Base-by-base conservation (phyloP, 2,888 invertebrate species). In the Agrenia bidenticulata region DNA sequence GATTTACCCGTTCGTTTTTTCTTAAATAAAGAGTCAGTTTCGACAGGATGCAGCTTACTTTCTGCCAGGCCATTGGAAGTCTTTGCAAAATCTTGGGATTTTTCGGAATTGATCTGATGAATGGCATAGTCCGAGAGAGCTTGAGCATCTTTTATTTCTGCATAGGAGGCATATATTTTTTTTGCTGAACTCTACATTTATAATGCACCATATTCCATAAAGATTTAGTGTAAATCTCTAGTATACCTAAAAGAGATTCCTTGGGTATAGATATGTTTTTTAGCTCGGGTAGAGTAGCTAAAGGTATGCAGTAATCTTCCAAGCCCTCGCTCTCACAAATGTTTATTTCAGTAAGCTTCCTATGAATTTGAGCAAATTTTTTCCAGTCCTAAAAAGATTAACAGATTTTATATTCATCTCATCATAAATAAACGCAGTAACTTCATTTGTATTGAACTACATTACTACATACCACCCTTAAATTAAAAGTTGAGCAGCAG, bases 401-500 rank as follows among this genome's bases (percentile, higher is more conserved):
- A 32, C 19, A 45, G 15, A 45, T 11, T 45, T 19, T 17, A 19
- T 45, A 45, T 4, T 17, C 45, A 17, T 9, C n/a, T n/a, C n/a
- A n/a, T n/a, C n/a, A n/a, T n/a, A n/a, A n/a, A n/a, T n/a, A n/a
- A n/a, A n/a, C n/a, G n/a, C n/a, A n/a, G n/a, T n/a, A n/a, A n/a
- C n/a, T n/a, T n/a, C n/a, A n/a, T n/a, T n/a, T n/a, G n/a, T n/a
- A n/a, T n/a, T n/a, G n/a, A n/a, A n/a, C n/a, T n/a, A n/a, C n/a
- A n/a, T n/a, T n/a, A n/a, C n/a, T n/a, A 19, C 59, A 63, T 70
- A 70, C 73, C 61, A 73, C 27, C 66, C 65, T 71, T 21, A 70
- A 58, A 45, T 74, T 74, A 61, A 73, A 73, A 21, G 73, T 69
- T 64, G 70, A 68, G 11, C 65, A 63, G 23, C 59, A 59, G 4